Evolutionary conservation across 1,140 invertebrate species (phyloP).

Genomic region (Pseudomyrmex cubaensis): DNA sequence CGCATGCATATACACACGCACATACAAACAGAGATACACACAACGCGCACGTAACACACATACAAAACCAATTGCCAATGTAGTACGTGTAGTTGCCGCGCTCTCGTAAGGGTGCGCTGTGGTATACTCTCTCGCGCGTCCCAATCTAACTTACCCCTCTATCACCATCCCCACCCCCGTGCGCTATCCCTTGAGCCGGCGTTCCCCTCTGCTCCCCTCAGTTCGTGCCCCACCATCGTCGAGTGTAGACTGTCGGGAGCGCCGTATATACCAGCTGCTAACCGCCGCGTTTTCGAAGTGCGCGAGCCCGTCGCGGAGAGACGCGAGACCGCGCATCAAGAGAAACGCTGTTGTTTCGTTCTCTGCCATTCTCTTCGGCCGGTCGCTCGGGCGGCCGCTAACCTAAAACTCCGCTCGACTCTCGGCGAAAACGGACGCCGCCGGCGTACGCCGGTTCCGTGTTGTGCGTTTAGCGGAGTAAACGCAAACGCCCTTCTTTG

Average conservation of each 20-base stretch:
- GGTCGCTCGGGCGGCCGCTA: conserved; percentile 29
- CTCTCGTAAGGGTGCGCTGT: conserved; percentile 68
- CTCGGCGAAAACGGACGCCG: not conserved
- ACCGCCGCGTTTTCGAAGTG: conserved; percentile 53
- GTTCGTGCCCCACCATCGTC: conserved; percentile 29
- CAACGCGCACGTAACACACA: not conserved
- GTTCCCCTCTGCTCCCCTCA: conserved; percentile 29
- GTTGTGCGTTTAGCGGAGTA: not conserved
- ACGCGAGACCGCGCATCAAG: conserved; percentile 56
- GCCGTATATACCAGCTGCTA: conserved; percentile 62
- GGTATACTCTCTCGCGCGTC: conserved; percentile 47
- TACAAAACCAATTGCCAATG: not conserved
- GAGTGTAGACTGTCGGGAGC: conserved; percentile 39
- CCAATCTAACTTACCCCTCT: conserved; percentile 69
- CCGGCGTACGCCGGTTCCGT: conserved; percentile 14
- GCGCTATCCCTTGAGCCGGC: conserved; percentile 52
- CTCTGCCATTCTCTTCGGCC: conserved; percentile 11
- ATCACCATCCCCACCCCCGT: conserved; percentile 53
- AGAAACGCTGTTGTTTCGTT: conserved; percentile 42
- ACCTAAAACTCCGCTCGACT: conserved; percentile 51
- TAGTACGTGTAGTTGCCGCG: conserved; percentile 67
- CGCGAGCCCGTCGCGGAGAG: conserved; percentile 61
- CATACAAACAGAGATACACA: not conserved
- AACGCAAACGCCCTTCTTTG: not conserved
- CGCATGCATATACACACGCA: not conserved